A percentile compares a stretch with the other conserved stretches of the same genome.
phyloP scores from a whole-genome alignment of 2,113 vertebrate genomes.

The Ictalurus furcatus region DNA sequence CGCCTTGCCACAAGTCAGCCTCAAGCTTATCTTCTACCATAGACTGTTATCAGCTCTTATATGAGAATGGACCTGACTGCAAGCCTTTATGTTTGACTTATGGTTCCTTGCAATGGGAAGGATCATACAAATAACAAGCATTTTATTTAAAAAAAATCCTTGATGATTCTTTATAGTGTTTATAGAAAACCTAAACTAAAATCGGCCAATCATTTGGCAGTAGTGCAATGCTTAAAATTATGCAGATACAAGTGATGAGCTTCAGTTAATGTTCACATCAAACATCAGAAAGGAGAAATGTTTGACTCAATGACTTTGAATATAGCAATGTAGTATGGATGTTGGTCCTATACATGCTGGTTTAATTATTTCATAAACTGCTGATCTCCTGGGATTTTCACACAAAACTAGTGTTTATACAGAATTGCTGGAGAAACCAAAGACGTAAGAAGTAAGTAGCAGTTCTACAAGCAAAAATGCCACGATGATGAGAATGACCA shows the following conservation, averaged over 20 bases:
- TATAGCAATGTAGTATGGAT: not conserved
- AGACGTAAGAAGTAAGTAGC: not conserved
- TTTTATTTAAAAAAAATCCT: not conserved
- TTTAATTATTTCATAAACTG: not conserved
- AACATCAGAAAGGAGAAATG: not conserved
- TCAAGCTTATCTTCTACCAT: not conserved
- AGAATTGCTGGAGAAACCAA: not conserved
- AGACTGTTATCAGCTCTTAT: conserved; percentile 7
- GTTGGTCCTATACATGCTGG: not conserved
- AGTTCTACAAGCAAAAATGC: not conserved
- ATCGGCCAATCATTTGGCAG: not conserved
- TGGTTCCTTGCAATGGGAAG: not conserved
- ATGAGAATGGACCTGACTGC: not conserved
- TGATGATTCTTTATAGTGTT: not conserved
- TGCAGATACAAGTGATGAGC: not conserved
- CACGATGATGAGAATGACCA: not conserved
- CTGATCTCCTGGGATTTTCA: not conserved
- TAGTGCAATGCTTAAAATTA: not conserved
- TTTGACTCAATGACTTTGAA: not conserved
- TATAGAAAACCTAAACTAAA: not conserved
- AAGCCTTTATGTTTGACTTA: not conserved
- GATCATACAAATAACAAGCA: not conserved
- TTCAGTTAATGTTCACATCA: not conserved
- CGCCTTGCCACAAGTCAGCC: conserved; percentile 22
- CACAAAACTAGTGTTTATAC: not conserved